These are phyloP conservation scores for Peromyscus eremicus DNA, from an alignment of 2,797 vertebrate genomes.

Conservation along the genomic window DNA sequence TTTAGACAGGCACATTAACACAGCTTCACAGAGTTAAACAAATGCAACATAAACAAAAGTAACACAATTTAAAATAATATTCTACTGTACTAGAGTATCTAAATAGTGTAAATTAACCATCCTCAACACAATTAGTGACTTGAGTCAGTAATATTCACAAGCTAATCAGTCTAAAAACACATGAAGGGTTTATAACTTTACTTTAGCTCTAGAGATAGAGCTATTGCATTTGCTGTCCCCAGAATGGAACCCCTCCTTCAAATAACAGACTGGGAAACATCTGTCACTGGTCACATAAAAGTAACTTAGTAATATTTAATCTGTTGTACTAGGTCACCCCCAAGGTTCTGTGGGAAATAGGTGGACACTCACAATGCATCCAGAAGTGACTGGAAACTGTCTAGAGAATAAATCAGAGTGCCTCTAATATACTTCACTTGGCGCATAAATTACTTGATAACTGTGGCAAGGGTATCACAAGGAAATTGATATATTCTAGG, in stretches of 20 bases:
- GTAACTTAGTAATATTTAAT: conserved; percentile 23
- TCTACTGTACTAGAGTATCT: neutral
- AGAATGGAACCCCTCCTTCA: conserved; percentile 15
- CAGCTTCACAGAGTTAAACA: too few relatives aligned
- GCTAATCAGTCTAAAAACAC: conserved; percentile 36
- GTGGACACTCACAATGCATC: neutral
- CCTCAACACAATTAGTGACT: neutral
- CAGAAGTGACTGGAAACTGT: conserved; percentile 3
- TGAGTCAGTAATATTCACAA: neutral
- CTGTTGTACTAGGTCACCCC: neutral
- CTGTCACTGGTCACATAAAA: neutral
- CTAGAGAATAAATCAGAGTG: conserved; percentile 15
- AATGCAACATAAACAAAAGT: too few relatives aligned
- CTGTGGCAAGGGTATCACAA: conserved; percentile 58
- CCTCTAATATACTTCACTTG: conserved; percentile 19
- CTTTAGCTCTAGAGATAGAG: neutral
- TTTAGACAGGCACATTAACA: too few relatives aligned
- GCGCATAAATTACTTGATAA: conserved; percentile 65
- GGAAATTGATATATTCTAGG: conserved; percentile 75
- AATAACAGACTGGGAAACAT: conserved; percentile 12
- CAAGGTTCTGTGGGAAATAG: conserved; percentile 5
- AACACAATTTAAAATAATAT: too few relatives aligned
- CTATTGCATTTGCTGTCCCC: neutral
- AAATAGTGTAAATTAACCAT: conserved; percentile 1
- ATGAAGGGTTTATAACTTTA: conserved; percentile 18